Evolutionary conservation across 92 coral and sea anemone species (phyloP), one percentile per base, ranked within the genome.

Genomic region (Porites divaricata): DNA sequence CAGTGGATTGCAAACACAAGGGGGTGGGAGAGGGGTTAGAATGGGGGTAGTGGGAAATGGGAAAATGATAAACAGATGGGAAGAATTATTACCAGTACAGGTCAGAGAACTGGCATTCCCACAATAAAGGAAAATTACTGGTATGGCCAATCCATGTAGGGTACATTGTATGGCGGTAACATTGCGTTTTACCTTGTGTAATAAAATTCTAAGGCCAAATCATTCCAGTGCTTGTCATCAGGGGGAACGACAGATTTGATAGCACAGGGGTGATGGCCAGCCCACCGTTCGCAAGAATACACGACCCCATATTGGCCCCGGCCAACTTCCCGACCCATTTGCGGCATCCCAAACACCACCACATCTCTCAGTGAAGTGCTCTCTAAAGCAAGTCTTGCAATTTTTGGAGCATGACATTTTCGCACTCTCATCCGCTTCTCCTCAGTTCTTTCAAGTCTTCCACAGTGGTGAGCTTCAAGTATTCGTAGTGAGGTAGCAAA

Each of bases 151-250:
- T 54, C 12, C 59, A 54, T 2, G 16, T 54, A 14, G 13, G 15
- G 15, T 2, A 10, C 58, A 54, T 9, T 54, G 59, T 54, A 54
- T 15, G 10, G 16, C 16, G 3, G 45, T 35, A 35, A 1, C 54
- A 70, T 9, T 19, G 17, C 13, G 19, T 50, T 59, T 45, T 71
- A 95, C 99, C 98, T 95, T 12, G 99, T 96, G 81, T 96, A 96
- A 67, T 88, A 96, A 81, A 96, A 96, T 67, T 96, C 99, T 86
- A 96, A 70, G 25, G 99, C 98, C 54, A 96, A 93, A 66, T 96
- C 99, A 89, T 96, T 96, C 99, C 99, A 96, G 65, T 96, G 99
- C 64, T 96, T 96, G 77, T 96, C 99, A 91, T 96, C 99, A 63
- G 99, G 99, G 63, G 99, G 99, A 50, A 96, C 99, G 50, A 96